Evolutionary conservation across 2,113 vertebrate species (phyloP), one percentile per base, ranked within the genome.

Genomic region (Aix galericulata): DNA sequence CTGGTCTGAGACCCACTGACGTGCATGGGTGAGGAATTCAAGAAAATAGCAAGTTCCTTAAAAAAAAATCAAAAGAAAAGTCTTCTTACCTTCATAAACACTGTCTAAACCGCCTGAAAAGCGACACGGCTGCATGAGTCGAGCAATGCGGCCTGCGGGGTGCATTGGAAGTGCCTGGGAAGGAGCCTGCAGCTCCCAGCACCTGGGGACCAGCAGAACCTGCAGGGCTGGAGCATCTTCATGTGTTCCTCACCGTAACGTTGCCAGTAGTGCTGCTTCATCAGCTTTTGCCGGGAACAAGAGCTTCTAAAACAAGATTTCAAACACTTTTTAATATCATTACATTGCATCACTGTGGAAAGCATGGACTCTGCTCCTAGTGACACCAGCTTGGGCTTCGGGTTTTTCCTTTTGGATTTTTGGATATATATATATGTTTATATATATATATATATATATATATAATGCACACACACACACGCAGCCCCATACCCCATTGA

Each of bases 61-160:
- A 77, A 82, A 73, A 22, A n/a, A 82, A 91, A 46, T 22, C 18
- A 85, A 93, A 79, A 38, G 59, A 76, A 86, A 36, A 6, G 56
- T 6, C 71, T 22, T 26, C n/a, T 91, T 56, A 42, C 38, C 64
- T 68, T 84, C 22, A 34, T 34, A 75, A 83, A 68, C 21, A 58
- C 5, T 10, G 34, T 4, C 34, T 58, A 17, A 83, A 38, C 7
- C 21, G 46, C 77, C 64, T 34, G 38, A 72, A 76, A 64, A 73
- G 29, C 32, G 67, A 13, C 26, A 22, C 0, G 2, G 58, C 44
- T 68, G 34, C 0, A 0, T 25, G 46, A 55, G 38, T 2, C 2
- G 1, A 48, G 22, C 18, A 64, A 8, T 7, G 29, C 1, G 4
- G 36, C 17, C 13, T 1, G 46, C 46, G 5, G 46, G 46, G 46